These are phyloP conservation scores for Lasiommata megera DNA, from an alignment of 2,888 invertebrate genomes.

Conservation along the genomic window DNA sequence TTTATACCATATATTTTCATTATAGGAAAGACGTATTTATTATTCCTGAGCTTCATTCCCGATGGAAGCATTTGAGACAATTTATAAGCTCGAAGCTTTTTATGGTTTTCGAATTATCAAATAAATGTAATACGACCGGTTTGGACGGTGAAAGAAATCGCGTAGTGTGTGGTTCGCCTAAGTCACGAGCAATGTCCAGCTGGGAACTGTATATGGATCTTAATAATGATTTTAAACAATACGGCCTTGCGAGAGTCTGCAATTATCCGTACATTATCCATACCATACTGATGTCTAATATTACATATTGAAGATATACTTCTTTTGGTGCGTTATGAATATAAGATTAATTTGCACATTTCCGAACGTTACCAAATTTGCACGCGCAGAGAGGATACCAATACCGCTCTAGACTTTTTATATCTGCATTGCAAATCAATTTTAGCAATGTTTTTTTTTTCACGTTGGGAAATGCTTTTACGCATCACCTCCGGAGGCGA, in stretches of 20 bases:
- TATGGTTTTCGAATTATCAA: constrained; percentile 6
- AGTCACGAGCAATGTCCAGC: constrained; percentile 18
- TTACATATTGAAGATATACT: too few relatives aligned
- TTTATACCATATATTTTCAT: constrained; percentile 42
- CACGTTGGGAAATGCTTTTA: too few relatives aligned
- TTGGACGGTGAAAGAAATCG: not conserved
- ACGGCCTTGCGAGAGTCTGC: constrained; percentile 8
- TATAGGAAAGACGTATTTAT: constrained; percentile 49
- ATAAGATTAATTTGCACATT: too few relatives aligned
- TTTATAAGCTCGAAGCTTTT: constrained; percentile 14
- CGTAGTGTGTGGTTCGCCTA: constrained; percentile 22
- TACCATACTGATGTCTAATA: too few relatives aligned
- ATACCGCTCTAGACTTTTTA: too few relatives aligned
- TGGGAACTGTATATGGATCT: constrained; percentile 21
- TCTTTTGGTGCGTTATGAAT: too few relatives aligned
- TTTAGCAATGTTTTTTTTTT: too few relatives aligned
- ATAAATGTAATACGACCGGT: constrained; percentile 9
- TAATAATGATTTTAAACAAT: constrained; percentile 25
- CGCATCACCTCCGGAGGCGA: too few relatives aligned
- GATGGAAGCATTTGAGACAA: constrained; percentile 16
- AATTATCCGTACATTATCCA: too few relatives aligned
- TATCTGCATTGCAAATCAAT: too few relatives aligned
- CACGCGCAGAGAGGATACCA: too few relatives aligned
- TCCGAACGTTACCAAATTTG: too few relatives aligned
- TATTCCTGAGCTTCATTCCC: constrained; percentile 34